These are phyloP conservation scores for Corythucha ciliata DNA, from an alignment of 2,888 invertebrate genomes.

Conservation along the genomic window DNA sequence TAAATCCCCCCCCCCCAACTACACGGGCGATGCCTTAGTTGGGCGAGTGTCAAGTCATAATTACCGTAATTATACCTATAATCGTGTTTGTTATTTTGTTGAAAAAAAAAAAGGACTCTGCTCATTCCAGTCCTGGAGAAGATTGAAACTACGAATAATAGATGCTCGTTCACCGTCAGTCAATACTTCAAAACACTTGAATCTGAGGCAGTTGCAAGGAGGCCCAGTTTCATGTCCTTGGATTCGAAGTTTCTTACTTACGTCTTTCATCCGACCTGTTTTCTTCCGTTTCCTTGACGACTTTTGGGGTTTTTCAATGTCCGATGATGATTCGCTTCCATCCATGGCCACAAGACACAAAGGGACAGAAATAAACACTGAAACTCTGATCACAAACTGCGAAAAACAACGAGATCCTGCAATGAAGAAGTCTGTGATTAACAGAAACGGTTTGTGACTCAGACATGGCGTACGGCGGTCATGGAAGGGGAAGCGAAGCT, in stretches of 20 bases:
- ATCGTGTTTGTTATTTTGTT: too few species aligned
- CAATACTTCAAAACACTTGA: conserved; percentile 2
- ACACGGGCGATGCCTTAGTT: too few species aligned
- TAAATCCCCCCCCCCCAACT: too few species aligned
- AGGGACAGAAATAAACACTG: too few species aligned
- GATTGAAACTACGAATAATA: conserved; percentile 6
- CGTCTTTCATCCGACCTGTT: conserved; percentile 9
- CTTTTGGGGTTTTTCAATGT: too few species aligned
- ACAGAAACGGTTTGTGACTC: not conserved
- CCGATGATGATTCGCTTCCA: too few species aligned
- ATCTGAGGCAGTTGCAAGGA: conserved; percentile 6
- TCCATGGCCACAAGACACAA: too few species aligned
- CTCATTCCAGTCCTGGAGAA: conserved; percentile 5
- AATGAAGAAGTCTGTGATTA: not conserved
- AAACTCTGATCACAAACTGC: too few species aligned
- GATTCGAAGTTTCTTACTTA: conserved; percentile 10
- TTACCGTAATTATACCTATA: too few species aligned
- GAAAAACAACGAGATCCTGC: not conserved
- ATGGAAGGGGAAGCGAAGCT: not conserved
- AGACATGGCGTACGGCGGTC: not conserved
- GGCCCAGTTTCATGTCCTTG: conserved; percentile 12
- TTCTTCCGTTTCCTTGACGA: conserved; percentile 7
- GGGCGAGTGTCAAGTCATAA: too few species aligned
- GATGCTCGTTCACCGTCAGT: not conserved
- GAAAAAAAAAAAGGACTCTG: too few species aligned